These are phyloP conservation scores for Anguilla obscura DNA, from an alignment of 2,797 vertebrate species.

Conservation along the genomic window DNA sequence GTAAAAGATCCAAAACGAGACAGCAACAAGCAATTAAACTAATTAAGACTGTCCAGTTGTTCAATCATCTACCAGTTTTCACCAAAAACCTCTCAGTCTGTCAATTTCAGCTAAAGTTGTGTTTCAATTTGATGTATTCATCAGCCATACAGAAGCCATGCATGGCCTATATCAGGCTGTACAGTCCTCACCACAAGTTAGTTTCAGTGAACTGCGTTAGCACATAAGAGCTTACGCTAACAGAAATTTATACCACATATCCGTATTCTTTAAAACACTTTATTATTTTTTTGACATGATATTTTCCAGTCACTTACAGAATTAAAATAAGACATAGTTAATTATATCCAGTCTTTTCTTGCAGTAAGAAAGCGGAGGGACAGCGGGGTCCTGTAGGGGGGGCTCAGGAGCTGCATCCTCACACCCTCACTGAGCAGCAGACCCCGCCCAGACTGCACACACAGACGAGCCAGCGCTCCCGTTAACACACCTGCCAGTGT, in stretches of 20 bases:
- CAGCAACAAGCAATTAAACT: not conserved
- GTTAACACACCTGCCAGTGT: not conserved
- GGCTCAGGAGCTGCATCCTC: slow-evolving; percentile 38
- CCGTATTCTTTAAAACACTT: slow-evolving; percentile 58
- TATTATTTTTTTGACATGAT: slow-evolving; percentile 65
- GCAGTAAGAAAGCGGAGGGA: slow-evolving; percentile 44
- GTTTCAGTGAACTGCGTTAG: not conserved
- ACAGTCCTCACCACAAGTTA: not conserved
- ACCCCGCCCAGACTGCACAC: not conserved
- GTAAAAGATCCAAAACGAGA: not conserved
- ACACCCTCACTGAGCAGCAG: slow-evolving; percentile 25
- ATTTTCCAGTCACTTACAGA: slow-evolving; percentile 57
- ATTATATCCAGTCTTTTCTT: slow-evolving; percentile 56
- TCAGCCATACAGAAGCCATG: not conserved
- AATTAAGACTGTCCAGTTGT: slow-evolving; percentile 2
- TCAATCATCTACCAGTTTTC: not conserved
- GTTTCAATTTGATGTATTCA: not conserved
- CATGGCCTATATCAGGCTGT: not conserved
- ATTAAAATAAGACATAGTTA: slow-evolving; percentile 61
- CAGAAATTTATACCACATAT: not conserved
- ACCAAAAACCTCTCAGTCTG: not conserved
- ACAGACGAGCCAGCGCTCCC: not conserved
- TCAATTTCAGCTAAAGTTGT: not conserved
- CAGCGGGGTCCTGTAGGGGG: slow-evolving; percentile 16
- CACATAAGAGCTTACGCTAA: not conserved